These are phyloP conservation scores for Anthoscopus minutus DNA, from an alignment of 2,113 vertebrate genomes.

Conservation along the genomic window DNA sequence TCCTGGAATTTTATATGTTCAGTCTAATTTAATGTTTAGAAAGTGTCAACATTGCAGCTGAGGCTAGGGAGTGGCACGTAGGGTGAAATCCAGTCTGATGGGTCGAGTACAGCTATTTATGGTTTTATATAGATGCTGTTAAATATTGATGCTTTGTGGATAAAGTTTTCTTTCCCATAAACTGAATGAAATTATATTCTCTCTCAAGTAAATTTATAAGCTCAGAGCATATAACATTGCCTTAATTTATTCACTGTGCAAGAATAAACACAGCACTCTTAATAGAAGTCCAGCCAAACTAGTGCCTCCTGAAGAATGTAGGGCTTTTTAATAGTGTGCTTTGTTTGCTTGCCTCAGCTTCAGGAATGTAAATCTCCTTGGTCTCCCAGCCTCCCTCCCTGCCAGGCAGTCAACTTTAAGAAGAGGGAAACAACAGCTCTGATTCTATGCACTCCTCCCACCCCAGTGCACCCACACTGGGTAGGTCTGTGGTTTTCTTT, in stretches of 20 bases:
- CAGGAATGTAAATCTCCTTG: constrained; percentile 39
- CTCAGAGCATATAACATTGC: constrained; percentile 9
- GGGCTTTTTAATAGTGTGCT: constrained; percentile 32
- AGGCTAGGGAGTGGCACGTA: background rate
- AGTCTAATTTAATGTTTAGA: background rate
- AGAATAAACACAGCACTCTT: constrained; percentile 36
- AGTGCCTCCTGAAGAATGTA: constrained; percentile 57
- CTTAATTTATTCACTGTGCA: constrained; percentile 22
- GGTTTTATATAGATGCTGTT: background rate
- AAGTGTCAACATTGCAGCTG: background rate
- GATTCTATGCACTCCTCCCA: background rate
- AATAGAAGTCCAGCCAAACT: constrained; percentile 17
- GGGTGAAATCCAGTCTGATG: background rate
- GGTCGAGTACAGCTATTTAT: background rate
- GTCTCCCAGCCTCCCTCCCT: background rate
- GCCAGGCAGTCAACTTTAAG: constrained; percentile 14
- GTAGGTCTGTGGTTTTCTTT: background rate
- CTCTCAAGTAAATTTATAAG: constrained; percentile 6
- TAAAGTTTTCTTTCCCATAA: background rate
- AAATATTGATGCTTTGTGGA: background rate
- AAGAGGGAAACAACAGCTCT: constrained; percentile 26
- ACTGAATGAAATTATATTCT: background rate
- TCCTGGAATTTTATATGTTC: background rate
- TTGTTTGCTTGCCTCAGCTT: constrained; percentile 58
- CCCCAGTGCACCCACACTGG: background rate